These are phyloP conservation scores for Netelia inedita DNA, from an alignment of 2,888 invertebrate genomes.

Conservation along the genomic window DNA sequence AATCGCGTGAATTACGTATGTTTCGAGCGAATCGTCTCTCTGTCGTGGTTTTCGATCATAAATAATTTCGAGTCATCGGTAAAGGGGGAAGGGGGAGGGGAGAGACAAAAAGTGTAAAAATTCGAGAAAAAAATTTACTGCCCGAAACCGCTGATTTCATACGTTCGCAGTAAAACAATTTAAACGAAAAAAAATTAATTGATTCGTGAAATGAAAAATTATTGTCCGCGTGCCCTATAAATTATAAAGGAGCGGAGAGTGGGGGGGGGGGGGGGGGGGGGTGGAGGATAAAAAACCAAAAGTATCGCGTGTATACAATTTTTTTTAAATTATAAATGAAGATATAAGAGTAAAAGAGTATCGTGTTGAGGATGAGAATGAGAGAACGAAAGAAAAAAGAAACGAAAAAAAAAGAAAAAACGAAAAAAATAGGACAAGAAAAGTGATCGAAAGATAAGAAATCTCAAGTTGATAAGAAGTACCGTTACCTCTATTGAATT, in stretches of 20 bases:
- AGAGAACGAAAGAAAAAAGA: too few species aligned
- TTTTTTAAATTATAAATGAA: slow-evolving; percentile 35
- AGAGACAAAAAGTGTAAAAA: too few species aligned
- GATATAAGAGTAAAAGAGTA: slow-evolving; percentile 24
- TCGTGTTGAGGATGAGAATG: neutral
- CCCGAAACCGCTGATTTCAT: too few species aligned
- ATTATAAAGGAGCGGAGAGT: too few species aligned
- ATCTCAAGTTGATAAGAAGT: slow-evolving; percentile 52
- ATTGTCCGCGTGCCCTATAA: too few species aligned
- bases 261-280: too few species aligned
- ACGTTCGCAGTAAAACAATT: neutral
- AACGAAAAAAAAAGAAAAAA: too few species aligned
- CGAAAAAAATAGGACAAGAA: neutral
- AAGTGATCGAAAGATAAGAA: neutral
- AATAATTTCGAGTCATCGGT: slow-evolving; percentile 4
- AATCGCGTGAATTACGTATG: neutral
- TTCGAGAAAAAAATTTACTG: too few species aligned
- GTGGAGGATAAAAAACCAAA: slow-evolving; percentile 10
- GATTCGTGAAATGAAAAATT: too few species aligned
- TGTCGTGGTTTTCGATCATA: neutral
- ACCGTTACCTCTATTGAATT: slow-evolving; percentile 63
- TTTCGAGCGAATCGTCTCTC: neutral
- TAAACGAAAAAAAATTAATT: neutral
- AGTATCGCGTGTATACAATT: slow-evolving; percentile 17
- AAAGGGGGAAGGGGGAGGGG: neutral